A percentile compares a stretch with the other conserved stretches of the same genome.
Conservation (phyloP, 2,797 vertebrate genomes). For the Argentina silus region DNA sequence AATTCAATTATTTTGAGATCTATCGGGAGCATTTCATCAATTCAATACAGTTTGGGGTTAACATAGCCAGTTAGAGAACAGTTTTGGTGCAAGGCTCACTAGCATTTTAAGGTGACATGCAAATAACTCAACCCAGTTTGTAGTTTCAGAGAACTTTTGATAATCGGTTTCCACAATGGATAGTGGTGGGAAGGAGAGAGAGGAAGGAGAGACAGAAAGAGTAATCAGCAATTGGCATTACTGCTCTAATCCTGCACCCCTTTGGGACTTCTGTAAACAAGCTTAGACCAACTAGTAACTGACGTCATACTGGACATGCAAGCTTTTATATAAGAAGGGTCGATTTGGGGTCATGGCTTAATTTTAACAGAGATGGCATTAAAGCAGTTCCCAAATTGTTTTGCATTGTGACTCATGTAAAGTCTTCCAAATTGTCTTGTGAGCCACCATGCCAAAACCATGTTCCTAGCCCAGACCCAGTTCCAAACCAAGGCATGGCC, state of each 20-base stretch:
- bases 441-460: neutral
- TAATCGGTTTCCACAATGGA: slow-evolving; percentile 45
- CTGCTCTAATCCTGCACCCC: slow-evolving; percentile 60
- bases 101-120: neutral
- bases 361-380: neutral
- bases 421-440: neutral
- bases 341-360: slow-evolving; percentile 9
- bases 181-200: slow-evolving; percentile 13
- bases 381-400: neutral
- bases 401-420: neutral
- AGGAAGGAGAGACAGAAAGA: slow-evolving; percentile 26
- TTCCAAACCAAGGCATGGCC: neutral
- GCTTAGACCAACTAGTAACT: slow-evolving; percentile 43
- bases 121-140: slow-evolving; percentile 44
- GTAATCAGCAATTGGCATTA: slow-evolving; percentile 51
- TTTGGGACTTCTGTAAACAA: slow-evolving; percentile 51
- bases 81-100: neutral
- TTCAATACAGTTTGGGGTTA: no score
- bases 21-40: no score
- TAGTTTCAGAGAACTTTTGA: slow-evolving; percentile 35
- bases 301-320: slow-evolving; percentile 38
- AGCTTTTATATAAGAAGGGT: slow-evolving; percentile 57
- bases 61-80: neutral
- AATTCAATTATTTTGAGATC: no score
- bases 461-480: neutral